Base-by-base conservation (phyloP, 2,797 vertebrate genomes). In the Fratercula arctica region DNA sequence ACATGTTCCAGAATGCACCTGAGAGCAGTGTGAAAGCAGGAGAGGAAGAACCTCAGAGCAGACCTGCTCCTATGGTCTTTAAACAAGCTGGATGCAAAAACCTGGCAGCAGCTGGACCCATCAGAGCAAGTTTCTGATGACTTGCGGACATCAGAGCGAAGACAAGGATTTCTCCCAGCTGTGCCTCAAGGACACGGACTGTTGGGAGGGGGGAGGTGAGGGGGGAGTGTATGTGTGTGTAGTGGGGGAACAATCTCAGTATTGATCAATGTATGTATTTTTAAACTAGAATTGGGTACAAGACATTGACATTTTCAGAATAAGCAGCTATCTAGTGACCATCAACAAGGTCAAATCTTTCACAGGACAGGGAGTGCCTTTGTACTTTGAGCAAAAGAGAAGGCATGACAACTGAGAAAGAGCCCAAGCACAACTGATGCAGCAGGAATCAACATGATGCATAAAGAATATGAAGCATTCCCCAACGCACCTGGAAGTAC, bases 401-500 rank as follows among this genome's bases (percentile, higher is more conserved):
- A 90, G 19, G 48, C 56, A 64, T 0, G 3, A 81, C 74, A 51
- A 68, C 14, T 45, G 29, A 64, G 37, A 53, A 75, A 75, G 37
- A 93, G 51, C 64, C 45, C 51, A 82, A 69, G 37, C 67, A 70
- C 48, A 91, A 67, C 15, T 21, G 26, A 74, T 28, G 37, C 16
- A 53, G 59, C 46, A 73, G 54, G 51, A 88, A 89, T 69, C 53
- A 51, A 39, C 12, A 20, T 0, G 0, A 83, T 24, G 21, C 31
- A 33, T 24, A 74, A 76, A 74, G 86, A 93, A 59, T 31, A 85
- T 0, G 8, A 89, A 87, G 16, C 24, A 45, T 21, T 6, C 16
- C 2, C 3, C 29, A 25, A n/a, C 0, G 0, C 33, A 78, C 75
- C 68, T 72, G 19, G 0, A 79, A 70, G 48, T 18, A 74, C 31